Base-by-base conservation (phyloP, 2,797 vertebrate genomes). In the Lindbergichthys nudifrons region DNA sequence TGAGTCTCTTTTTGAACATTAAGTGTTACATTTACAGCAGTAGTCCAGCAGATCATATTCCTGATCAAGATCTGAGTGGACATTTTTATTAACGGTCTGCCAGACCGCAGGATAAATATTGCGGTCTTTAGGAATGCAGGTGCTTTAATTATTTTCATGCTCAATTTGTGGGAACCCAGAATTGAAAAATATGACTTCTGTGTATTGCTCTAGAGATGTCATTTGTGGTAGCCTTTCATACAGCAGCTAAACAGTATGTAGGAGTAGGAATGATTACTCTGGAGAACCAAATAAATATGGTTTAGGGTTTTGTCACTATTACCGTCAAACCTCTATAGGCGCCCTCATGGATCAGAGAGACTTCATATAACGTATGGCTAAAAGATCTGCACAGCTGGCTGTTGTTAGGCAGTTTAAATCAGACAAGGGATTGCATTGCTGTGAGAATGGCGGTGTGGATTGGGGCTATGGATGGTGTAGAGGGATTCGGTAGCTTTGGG, bases 111-210 rank as follows among this genome's bases (percentile, higher is more conserved):
- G 88, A 93, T 91, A 94, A 92, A 94, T 87, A 88, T 59, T 84
- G 87, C 53, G 72, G 86, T 86, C 85, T 80, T 66, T 72, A 71
- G 73, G 83, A 91, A 90, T 88, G 83, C 90, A 92, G 84, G 90
- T 83, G 84, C 83, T 92, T 93, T 91, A 92, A 94, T 93, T 93
- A 89, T 78, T 89, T 92, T 92, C 88, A 90, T 76, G 79, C 86
- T 93, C 82, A 87, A 94, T 95, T 93, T 92, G 77, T 71, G 77
- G 47, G 60, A 83, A 83, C 61, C 50, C 71, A 65, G 59, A 77
- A 79, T 65, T 52, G 66, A 72, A 88, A 91, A 89, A 87, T 83
- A 89, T 84, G 68, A 77, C 72, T 79, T 68, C 30, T 80, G 60
- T 58, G 50, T 69, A 83, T 77, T 86, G 51, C 63, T 71, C 75